Base-by-base conservation (phyloP, 2,113 vertebrate species). In the Synchiropus splendidus region DNA sequence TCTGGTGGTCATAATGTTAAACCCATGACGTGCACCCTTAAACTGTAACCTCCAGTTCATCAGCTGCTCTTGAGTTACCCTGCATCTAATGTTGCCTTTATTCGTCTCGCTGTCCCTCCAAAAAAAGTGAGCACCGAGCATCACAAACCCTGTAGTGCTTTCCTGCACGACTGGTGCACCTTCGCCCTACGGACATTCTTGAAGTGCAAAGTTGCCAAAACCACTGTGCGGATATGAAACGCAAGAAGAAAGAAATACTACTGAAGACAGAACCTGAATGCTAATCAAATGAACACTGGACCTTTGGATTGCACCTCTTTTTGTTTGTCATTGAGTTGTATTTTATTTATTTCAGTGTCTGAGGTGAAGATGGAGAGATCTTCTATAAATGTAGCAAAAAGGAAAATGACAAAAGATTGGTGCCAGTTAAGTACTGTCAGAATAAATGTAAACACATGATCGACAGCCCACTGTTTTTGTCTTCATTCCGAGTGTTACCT, bases 381-480 rank as follows among this genome's bases (percentile, higher is more conserved):
- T 72, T 79, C 62, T 80, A 72, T 81, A 76, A 69, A 83, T 84
- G 85, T 87, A 87, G 83, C 83, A 80, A 78, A 82, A 67, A 35
- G 59, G 16, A 67, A 72, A 74, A 70, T 67, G 58, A 58, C 27
- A 33, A 75, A 58, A 72, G 62, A 70, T 50, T 67, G 76, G 58
- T 83, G 75, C 77, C 82, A 79, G 67, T 75, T 58, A 74, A 75
- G 61, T 64, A 70, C 75, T 78, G 75, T 81, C 79, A 75, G 83
- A 80, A 83, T 80, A 83, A 79, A 81, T 46, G 60, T 75, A 43
- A 74, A 74, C 35, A 15, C n/a, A 40, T 9, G 16, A 45, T 11
- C 1, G 2, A 27, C 4, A 27, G n/a, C n/a, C n/a, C n/a, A n/a
- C n/a, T n/a, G 4, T 27, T 27, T 4, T 27, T 27, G 21, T 27